A percentile compares a stretch with the other conserved stretches of the same genome.
Conservation (phyloP, 2,113 vertebrate genomes). For the Pseudorhombus dupliciocellatus region DNA sequence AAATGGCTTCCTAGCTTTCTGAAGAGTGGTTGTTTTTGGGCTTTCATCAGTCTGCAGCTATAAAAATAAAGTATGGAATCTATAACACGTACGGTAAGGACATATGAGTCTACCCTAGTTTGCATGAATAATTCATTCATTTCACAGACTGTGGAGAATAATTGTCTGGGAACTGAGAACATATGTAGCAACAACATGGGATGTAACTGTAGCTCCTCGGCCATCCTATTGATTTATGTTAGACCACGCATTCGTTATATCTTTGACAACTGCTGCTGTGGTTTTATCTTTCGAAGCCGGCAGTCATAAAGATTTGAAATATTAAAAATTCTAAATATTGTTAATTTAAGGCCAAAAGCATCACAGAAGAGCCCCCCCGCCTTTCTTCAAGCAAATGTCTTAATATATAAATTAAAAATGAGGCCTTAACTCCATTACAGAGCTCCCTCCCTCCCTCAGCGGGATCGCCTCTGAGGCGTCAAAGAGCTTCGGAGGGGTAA, state of each 20-base stretch:
- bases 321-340: conserved; percentile 18
- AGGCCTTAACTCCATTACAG: conserved; percentile 73
- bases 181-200: not conserved
- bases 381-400: conserved; percentile 70
- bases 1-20: not conserved
- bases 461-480: conserved; percentile 43
- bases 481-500: conserved; percentile 50
- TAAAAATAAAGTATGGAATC: not conserved
- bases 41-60: not conserved
- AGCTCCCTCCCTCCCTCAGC: conserved; percentile 40
- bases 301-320: not conserved
- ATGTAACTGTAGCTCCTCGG: not conserved
- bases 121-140: not conserved
- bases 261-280: not conserved
- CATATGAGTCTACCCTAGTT: not conserved
- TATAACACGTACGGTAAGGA: not conserved
- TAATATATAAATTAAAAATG: conserved; percentile 78
- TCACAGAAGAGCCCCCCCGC: conserved; percentile 37
- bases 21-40: not conserved
- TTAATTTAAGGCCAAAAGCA: conserved; percentile 31
- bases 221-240: not conserved
- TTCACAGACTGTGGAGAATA: not conserved
- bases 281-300: not conserved
- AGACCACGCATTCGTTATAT: not conserved
- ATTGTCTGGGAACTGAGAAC: not conserved